These are phyloP conservation scores for Butorides virescens DNA, from an alignment of 2,113 vertebrate species.

Conservation along the genomic window DNA sequence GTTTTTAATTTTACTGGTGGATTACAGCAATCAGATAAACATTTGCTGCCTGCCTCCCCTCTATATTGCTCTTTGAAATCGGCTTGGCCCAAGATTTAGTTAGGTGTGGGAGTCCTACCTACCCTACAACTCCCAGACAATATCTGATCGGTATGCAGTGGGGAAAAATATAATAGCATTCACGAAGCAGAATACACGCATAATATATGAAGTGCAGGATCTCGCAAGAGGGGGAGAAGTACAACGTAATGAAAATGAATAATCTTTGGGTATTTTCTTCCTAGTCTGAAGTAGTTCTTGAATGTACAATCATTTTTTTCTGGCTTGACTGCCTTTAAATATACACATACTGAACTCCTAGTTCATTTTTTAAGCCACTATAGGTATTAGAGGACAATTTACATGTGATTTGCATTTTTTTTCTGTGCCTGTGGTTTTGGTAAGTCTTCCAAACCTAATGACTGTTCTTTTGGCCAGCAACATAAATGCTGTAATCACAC, in stretches of 20 bases:
- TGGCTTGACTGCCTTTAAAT: constrained; percentile 64
- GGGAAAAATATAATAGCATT: background rate
- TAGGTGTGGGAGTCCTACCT: background rate
- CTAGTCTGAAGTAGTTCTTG: constrained; percentile 37
- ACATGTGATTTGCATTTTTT: constrained; percentile 79
- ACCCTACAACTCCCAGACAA: background rate
- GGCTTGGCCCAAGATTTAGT: background rate
- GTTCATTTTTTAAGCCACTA: constrained; percentile 65
- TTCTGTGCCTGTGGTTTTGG: constrained; percentile 79
- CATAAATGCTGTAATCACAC: constrained; percentile 92
- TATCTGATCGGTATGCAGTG: background rate
- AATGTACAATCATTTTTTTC: constrained; percentile 33
- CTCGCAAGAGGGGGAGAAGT: background rate
- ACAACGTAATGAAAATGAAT: constrained; percentile 23
- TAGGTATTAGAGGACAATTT: constrained; percentile 80
- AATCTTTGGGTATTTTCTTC: constrained; percentile 41
- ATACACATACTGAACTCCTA: constrained; percentile 42
- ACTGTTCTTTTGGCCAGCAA: constrained; percentile 84
- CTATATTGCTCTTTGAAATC: background rate
- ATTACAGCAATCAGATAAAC: background rate
- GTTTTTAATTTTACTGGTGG: constrained; percentile 21
- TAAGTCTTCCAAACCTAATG: constrained; percentile 85
- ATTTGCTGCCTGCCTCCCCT: background rate
- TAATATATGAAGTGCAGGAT: background rate
- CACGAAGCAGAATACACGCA: background rate